Base-by-base conservation (phyloP, 2,797 vertebrate species). In the Coendou prehensilis region DNA sequence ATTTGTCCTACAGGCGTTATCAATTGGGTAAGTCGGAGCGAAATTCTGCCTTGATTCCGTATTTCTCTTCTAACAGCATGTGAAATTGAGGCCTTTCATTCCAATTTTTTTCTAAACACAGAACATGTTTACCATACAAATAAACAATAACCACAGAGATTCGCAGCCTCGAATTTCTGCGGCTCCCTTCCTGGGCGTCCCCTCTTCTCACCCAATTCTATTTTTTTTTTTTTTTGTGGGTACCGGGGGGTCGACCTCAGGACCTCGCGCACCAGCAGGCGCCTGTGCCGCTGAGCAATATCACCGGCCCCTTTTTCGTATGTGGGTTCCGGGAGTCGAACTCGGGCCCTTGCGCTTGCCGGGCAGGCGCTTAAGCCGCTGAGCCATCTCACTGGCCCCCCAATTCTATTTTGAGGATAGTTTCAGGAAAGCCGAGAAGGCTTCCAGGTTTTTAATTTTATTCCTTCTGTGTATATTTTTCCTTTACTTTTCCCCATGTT, bases 31-130 rank as follows among this genome's bases (percentile, higher is more conserved):
- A 91, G 81, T 67, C 52, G 95, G 80, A 69, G 33, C 50, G 87
- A 84, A 96, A 95, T 67, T 95, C 76, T 94, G 67, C 45, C 84
- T 92, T 97, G 45, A 91, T 69, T 82, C 94, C 82, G 2, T 28
- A 86, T 33, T 85, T 95, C 14, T 56, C 96, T 94, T 87, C 26
- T 89, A 89, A 69, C 47, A 69, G n/a, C 93, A 50, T 15, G 61
- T 10, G 41, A 88, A 73, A 93, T 23, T 54, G 79, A 61, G 94
- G 37, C 5, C 33, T 54, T 94, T 76, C 26, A 6, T 89, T 85
- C 28, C 64, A 20, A 28, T 26, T 23, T 37, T 47, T 26, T 22
- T 69, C 33, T 3, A 57, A 56, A 57, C 56, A 57, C 56, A 57
- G 18, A 57, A 47, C 71, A 85, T 73, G 26, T 54, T 95, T 80